Base-by-base conservation (phyloP, 2,888 invertebrate species). In the Xylophagus ater region DNA sequence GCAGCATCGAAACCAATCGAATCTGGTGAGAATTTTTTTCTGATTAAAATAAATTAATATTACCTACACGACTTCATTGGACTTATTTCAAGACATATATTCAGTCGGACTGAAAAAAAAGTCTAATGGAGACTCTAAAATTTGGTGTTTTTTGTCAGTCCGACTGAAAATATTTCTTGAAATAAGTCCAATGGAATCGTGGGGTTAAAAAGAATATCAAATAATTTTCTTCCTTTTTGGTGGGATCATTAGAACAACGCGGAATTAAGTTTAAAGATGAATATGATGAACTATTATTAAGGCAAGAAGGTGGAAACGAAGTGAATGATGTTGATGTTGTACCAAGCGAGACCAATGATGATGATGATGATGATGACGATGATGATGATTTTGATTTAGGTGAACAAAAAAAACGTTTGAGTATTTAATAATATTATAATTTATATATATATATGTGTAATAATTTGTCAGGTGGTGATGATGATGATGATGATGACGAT, bases 1-100 rank as follows among this genome's bases (percentile, higher is more conserved):
- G 37, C 30, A 21, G 37, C 37, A 31, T 37, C 37, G 13, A 30
- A 30, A 17, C 37, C 37, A 30, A 17, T 37, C 13, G 18, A 37
- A 8, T 10, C 7, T 5, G 26, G 26, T 26, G n/a, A n/a, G n/a
- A n/a, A n/a, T n/a, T n/a, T n/a, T n/a, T n/a, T n/a, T n/a, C n/a
- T 21, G 21, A 9, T 21, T 5, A 21, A 21, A 5, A 21, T 21
- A 21, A 7, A 21, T 21, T 21, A 5, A 21, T 7, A 21, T 21
- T 21, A 7, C 5, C 9, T 21, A 21, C 21, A 21, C 5, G 5
- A 7, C 9, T 7, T 21, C 9, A 9, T 7, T n/a, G 7, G n/a
- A 10, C 5, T n/a, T 26, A n/a, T 12, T 4, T 26, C 26, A 9
- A 26, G 26, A 26, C 26, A 26, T 5, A 5, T 5, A n/a, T 5